Percentiles rank a stretch among this genome's conserved stretches.
These are phyloP conservation scores for Drosophila biarmipes DNA, from an alignment of 1,140 invertebrate species.

Conservation along the genomic window DNA sequence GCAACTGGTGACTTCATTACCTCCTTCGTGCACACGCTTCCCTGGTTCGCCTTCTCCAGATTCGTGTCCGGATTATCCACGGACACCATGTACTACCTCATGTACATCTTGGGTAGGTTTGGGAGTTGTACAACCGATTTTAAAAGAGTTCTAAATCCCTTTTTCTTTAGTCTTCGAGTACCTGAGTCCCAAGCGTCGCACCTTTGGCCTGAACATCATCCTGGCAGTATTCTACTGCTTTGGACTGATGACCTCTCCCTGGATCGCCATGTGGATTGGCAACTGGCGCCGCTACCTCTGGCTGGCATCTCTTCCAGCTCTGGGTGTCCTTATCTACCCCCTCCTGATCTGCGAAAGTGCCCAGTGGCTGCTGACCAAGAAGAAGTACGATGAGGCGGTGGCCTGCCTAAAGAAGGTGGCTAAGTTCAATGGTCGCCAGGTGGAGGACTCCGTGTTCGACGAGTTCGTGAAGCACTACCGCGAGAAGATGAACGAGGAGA, in stretches of 20 bases:
- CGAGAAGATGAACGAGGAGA: slow-evolving; percentile 59
- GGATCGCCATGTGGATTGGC: slow-evolving; percentile 85
- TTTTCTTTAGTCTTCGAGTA: slow-evolving; percentile 86
- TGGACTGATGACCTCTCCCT: slow-evolving; percentile 86
- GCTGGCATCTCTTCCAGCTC: slow-evolving; percentile 85
- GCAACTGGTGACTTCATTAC: slow-evolving; percentile 86
- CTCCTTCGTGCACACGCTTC: slow-evolving; percentile 84
- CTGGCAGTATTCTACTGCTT: slow-evolving; percentile 87
- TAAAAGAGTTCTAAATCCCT: background rate
- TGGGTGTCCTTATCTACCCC: slow-evolving; percentile 84
- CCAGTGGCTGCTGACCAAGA: slow-evolving; percentile 87
- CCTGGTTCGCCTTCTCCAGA: slow-evolving; percentile 85
- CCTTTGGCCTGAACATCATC: slow-evolving; percentile 86
- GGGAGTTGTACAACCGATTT: too few species aligned
- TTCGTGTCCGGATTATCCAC: slow-evolving; percentile 86
- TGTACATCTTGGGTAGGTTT: slow-evolving; percentile 87
- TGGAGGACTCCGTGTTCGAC: slow-evolving; percentile 83
- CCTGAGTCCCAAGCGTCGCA: slow-evolving; percentile 86
- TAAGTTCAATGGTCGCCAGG: slow-evolving; percentile 85
- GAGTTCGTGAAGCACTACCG: slow-evolving; percentile 83
- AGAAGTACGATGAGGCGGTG: slow-evolving; percentile 85
- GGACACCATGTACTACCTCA: slow-evolving; percentile 87
- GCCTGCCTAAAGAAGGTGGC: slow-evolving; percentile 86
- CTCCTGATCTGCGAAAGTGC: slow-evolving; percentile 87
- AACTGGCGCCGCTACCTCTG: slow-evolving; percentile 86